phyloP scores from a whole-genome alignment of 2,113 vertebrate genomes.

The Macquaria australasica region DNA sequence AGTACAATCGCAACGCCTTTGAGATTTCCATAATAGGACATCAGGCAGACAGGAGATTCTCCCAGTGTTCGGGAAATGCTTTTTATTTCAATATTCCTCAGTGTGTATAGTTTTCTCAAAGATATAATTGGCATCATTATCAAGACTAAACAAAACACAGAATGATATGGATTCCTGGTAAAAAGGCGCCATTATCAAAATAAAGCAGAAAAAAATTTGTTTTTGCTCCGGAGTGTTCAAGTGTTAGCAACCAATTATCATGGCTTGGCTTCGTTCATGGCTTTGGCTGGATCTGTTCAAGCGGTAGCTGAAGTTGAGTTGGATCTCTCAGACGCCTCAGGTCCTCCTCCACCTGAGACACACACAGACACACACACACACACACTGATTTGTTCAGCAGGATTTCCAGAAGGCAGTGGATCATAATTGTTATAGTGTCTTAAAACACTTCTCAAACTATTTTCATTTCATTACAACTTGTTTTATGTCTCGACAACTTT shows the following conservation, averaged over 20 bases:
- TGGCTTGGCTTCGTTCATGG: constrained; percentile 71
- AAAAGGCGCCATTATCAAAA: constrained; percentile 75
- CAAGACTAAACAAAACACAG: constrained; percentile 58
- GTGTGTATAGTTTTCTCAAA: constrained; percentile 33
- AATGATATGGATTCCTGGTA: constrained; percentile 44
- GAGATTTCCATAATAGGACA: constrained; percentile 1
- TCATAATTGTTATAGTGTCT: not conserved
- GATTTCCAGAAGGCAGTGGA: not conserved
- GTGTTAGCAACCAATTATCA: not conserved
- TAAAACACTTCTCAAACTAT: not conserved
- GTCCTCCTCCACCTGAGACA: constrained; percentile 88
- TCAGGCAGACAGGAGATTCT: constrained; percentile 1
- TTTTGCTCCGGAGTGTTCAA: constrained; percentile 21
- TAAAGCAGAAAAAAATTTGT: constrained; percentile 33
- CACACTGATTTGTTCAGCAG: not conserved
- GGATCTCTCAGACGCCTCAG: constrained; percentile 86
- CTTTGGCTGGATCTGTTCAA: constrained; percentile 83
- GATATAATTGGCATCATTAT: constrained; percentile 44
- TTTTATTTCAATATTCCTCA: constrained; percentile 58
- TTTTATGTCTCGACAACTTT: too few relatives aligned
- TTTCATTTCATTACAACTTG: not conserved
- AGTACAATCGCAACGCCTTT: not conserved
- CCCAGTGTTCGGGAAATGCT: constrained; percentile 17
- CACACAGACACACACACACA: not conserved
- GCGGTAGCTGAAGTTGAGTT: constrained; percentile 84